Percentiles rank a stretch among this genome's conserved stretches.
Conservation (phyloP, 2,113 vertebrate species). For the Centrocercus urophasianus region DNA sequence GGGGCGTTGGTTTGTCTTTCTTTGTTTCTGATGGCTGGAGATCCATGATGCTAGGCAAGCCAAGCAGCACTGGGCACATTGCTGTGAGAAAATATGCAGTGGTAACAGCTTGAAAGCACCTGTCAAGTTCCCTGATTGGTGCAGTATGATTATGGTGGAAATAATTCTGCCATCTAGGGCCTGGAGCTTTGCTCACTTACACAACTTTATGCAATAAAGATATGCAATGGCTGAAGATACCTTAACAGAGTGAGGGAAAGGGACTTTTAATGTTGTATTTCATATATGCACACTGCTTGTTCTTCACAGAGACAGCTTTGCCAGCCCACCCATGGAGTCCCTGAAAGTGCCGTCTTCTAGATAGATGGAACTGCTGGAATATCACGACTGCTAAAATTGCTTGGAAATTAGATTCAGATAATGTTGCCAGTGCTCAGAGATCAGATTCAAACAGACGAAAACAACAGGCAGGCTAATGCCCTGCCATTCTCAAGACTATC, state of each 20-base stretch:
- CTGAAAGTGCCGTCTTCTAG: background rate
- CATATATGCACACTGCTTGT: background rate
- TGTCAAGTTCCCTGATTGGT: background rate
- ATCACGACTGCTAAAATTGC: background rate
- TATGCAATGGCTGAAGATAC: background rate
- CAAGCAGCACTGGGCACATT: background rate
- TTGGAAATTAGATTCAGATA: constrained; percentile 22
- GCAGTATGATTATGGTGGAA: background rate
- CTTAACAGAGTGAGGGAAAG: background rate
- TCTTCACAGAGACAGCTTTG: background rate
- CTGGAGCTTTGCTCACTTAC: accelerated
- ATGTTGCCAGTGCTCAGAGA: background rate
- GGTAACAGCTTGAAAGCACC: background rate
- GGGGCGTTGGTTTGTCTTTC: background rate
- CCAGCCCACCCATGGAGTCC: background rate
- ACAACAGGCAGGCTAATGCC: background rate
- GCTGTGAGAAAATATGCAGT: background rate
- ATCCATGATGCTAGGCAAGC: background rate
- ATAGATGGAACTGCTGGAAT: background rate
- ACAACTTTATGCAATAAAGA: background rate
- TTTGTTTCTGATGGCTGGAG: background rate
- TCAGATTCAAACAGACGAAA: background rate
- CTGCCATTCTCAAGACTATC: background rate
- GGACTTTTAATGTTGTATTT: background rate
- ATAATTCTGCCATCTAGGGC: background rate